Conservation (phyloP, 2,113 vertebrate species). For the Ranitomeya variabilis region DNA sequence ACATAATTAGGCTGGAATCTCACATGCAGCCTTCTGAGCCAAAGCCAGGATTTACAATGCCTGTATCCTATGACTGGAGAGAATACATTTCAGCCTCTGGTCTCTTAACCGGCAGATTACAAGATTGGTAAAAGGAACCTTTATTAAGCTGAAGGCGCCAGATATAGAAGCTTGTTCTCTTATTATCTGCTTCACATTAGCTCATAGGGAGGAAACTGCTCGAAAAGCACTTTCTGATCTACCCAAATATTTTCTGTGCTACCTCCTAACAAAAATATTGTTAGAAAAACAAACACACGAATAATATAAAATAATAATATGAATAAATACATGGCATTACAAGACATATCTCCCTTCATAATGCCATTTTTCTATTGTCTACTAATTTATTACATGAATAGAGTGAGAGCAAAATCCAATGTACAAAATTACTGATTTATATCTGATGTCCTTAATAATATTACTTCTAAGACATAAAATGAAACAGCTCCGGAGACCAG, state of each 20-base stretch:
- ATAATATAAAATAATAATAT: neutral
- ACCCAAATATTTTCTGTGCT: neutral
- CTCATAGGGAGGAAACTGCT: too few species aligned
- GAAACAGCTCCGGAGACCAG: neutral
- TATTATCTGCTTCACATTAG: too few species aligned
- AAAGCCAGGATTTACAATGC: too few species aligned
- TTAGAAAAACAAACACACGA: neutral
- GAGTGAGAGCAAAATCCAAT: neutral
- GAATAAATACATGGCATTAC: neutral
- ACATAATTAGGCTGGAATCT: too few species aligned
- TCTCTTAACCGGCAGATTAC: too few species aligned
- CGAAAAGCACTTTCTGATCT: neutral
- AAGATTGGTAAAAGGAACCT: too few species aligned
- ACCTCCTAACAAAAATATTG: neutral
- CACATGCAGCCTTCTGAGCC: too few species aligned
- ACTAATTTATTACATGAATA: neutral
- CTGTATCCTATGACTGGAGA: too few species aligned
- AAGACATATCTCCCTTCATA: neutral
- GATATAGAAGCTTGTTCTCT: too few species aligned
- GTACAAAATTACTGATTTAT: slow-evolving; percentile 4
- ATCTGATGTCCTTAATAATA: neutral
- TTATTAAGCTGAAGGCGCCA: too few species aligned
- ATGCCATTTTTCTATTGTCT: neutral
- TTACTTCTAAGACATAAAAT: slow-evolving; percentile 26
- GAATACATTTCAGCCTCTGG: too few species aligned